These are phyloP conservation scores for Nezara viridula DNA, from an alignment of 2,888 invertebrate species.

Conservation along the genomic window DNA sequence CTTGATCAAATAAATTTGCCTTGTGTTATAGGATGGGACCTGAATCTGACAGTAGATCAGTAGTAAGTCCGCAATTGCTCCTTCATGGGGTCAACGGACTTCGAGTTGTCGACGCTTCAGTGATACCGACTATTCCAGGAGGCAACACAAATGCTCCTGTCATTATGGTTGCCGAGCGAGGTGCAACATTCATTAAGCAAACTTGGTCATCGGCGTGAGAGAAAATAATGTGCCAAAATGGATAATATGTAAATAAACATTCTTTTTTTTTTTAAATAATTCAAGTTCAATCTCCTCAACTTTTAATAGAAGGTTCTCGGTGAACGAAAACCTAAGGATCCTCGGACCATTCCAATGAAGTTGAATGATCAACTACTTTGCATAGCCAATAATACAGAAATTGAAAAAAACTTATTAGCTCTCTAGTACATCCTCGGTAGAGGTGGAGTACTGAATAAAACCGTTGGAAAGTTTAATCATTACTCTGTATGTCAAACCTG, in stretches of 20 bases:
- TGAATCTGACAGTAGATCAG: constrained; percentile 66
- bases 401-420: too few species aligned
- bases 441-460: too few species aligned
- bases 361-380: background rate
- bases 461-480: too few species aligned
- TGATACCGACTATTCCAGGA: constrained; percentile 68
- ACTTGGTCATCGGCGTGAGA: constrained; percentile 9
- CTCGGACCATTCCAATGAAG: background rate
- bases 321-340: background rate
- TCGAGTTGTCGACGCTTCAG: constrained; percentile 68
- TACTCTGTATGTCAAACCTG: too few species aligned
- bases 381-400: background rate
- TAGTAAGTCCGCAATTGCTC: constrained; percentile 66
- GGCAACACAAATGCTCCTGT: constrained; percentile 68
- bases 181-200: constrained; percentile 64
- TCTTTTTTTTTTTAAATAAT: background rate
- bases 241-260: background rate
- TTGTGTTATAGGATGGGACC: constrained; percentile 66
- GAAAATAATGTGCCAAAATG: background rate
- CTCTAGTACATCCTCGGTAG: too few species aligned
- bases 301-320: background rate
- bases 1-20: background rate
- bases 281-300: background rate
- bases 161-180: constrained; percentile 68
- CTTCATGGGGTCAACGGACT: constrained; percentile 67